These are phyloP conservation scores for Solea senegalensis DNA, from an alignment of 2,113 vertebrate genomes.

Conservation along the genomic window DNA sequence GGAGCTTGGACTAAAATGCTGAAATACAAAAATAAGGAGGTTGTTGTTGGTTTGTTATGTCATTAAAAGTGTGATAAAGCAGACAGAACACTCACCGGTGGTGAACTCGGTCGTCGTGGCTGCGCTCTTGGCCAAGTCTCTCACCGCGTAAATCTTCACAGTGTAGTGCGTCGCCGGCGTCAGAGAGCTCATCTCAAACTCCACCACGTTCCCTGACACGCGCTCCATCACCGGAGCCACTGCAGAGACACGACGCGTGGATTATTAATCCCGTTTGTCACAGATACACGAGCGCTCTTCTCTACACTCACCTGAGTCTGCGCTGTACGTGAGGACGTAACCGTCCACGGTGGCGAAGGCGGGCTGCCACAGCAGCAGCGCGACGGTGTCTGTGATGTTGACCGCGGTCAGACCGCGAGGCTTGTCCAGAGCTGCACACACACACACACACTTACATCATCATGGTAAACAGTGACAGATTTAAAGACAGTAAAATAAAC, in stretches of 20 bases:
- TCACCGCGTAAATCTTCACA: constrained; percentile 87
- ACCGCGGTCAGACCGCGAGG: constrained; percentile 87
- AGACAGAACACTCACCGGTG: constrained; percentile 82
- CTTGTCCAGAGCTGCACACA: constrained; percentile 88
- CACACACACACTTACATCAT: constrained; percentile 3
- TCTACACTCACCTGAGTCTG: constrained; percentile 83
- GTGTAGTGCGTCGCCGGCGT: constrained; percentile 89
- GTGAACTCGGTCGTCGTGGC: constrained; percentile 87
- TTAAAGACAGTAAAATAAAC: too few species aligned
- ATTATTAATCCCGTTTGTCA: too few species aligned
- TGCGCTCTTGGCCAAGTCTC: constrained; percentile 87
- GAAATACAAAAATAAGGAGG: too few species aligned
- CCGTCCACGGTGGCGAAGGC: constrained; percentile 92
- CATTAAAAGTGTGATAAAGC: too few species aligned
- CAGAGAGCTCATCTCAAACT: constrained; percentile 88
- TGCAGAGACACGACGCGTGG: constrained; percentile 51
- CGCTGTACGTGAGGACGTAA: constrained; percentile 90
- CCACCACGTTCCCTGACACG: constrained; percentile 92
- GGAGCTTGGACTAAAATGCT: too few species aligned
- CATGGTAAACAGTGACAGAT: too few species aligned
- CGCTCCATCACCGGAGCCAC: constrained; percentile 86
- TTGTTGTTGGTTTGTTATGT: too few species aligned
- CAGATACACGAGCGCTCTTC: too few species aligned
- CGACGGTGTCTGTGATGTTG: constrained; percentile 92
- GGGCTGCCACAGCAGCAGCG: constrained; percentile 93